phyloP scores from a whole-genome alignment of 2,113 vertebrate species.

The Microcebus griseorufus region DNA sequence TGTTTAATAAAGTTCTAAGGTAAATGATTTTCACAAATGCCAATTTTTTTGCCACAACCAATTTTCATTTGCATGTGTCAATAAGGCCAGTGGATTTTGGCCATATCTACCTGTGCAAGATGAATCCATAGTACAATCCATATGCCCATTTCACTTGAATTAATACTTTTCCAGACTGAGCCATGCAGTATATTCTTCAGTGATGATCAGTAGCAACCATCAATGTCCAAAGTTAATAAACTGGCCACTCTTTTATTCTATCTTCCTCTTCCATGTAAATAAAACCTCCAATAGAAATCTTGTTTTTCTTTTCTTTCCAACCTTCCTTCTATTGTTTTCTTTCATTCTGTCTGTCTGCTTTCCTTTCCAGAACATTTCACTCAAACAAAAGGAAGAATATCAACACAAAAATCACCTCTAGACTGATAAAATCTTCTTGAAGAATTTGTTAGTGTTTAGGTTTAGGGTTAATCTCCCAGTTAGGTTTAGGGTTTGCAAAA shows the following conservation, averaged over 20 bases:
- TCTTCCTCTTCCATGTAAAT: neutral
- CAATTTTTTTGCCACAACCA: neutral
- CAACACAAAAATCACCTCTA: neutral
- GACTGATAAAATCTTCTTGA: neutral
- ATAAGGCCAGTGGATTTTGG: neutral
- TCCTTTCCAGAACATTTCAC: neutral
- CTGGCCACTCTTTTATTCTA: neutral
- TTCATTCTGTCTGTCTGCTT: neutral
- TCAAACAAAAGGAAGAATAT: conserved; percentile 6
- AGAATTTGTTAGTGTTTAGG: neutral
- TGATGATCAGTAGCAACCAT: neutral
- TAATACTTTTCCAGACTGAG: neutral
- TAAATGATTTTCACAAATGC: neutral
- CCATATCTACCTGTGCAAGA: neutral
- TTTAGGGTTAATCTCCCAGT: neutral
- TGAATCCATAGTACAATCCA: neutral
- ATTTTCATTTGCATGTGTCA: neutral
- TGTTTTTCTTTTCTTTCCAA: neutral
- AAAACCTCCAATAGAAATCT: neutral
- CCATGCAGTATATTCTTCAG: neutral
- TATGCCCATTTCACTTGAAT: neutral
- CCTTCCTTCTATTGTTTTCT: neutral
- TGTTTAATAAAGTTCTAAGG: conserved; percentile 15
- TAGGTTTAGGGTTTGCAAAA: conserved; percentile 3
- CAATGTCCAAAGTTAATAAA: conserved; percentile 6